phyloP scores from a whole-genome alignment of 2,797 vertebrate species.

The Poecilia picta region DNA sequence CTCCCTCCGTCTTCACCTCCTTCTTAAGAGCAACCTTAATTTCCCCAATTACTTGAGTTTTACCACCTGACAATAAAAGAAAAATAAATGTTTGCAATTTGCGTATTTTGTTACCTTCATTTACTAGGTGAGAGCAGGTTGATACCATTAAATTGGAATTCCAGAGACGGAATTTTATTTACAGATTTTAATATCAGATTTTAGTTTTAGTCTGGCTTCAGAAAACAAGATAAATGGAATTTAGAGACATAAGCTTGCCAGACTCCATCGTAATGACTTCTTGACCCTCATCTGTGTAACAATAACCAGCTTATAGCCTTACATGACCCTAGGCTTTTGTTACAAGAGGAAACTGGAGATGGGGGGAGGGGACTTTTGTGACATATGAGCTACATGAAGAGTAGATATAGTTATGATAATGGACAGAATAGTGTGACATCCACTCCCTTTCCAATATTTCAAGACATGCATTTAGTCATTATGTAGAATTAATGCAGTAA shows the following conservation, averaged over 20 bases:
- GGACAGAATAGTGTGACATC: constrained; percentile 48
- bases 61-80: constrained; percentile 81
- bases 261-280: constrained; percentile 39
- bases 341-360: constrained; percentile 66
- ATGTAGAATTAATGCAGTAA: constrained; percentile 18
- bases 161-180: constrained; percentile 20
- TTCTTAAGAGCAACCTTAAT: constrained; percentile 98
- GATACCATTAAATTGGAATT: constrained; percentile 6
- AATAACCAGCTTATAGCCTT: constrained; percentile 39
- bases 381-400: constrained; percentile 58
- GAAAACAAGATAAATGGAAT: constrained; percentile 8
- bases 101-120: neutral
- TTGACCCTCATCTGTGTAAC: constrained; percentile 38
- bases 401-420: constrained; percentile 57
- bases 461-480: constrained; percentile 27
- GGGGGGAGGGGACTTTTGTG: constrained; percentile 43
- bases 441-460: constrained; percentile 18
- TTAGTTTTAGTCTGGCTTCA: constrained; percentile 1
- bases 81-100: neutral
- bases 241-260: constrained; percentile 23
- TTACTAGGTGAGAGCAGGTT: neutral
- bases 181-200: constrained; percentile 36
- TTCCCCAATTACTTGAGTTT: constrained; percentile 97
- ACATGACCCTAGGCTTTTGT: constrained; percentile 54
- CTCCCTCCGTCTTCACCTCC: constrained; percentile 98